Base-by-base conservation (phyloP, 2,888 invertebrate genomes). In the Ptychoptera albimana region DNA sequence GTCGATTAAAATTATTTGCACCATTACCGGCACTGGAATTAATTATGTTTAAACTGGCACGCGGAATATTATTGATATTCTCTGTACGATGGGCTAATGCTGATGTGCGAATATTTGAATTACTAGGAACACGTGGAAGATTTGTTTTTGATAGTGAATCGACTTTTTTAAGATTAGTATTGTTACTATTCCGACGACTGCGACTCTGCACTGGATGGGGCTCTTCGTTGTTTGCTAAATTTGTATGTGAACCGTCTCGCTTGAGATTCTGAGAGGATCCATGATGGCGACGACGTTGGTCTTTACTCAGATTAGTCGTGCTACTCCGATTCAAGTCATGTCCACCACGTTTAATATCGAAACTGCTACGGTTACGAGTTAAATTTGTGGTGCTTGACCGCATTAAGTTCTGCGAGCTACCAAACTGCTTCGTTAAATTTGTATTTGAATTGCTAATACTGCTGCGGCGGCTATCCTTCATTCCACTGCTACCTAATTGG, bases 391-490 rank as follows among this genome's bases (percentile, higher is more conserved):
- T 62, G 52, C 59, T 63, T 13, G 50, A 52, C 10, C 48, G 62
- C 41, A 64, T 60, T 31, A 66, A 53, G 47, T 66, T 66, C 43
- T 66, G 66, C 8, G 65, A 63, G 53, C 66, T 66, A 37, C 64
- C 63, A 47, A 62, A 65, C 46, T 61, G 63, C 11, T 63, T 59
- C 42, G 55, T 61, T 37, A 64, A 51, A 42, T 42, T 42, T 34
- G 42, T 10, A 42, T 35, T 42, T 16, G 42, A 42, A 35, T 42
- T 42, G 43, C 43, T 48, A 7, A 42, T 12, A 31, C 45, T 45
- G 34, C 38, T 44, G 12, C 38, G 13, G 37, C 14, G 13, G 13
- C 15, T 13, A 16, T 37, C 37, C 15, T 64, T 46, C 58, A 30
- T 45, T 37, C 23, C 41, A 29, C 35, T 45, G 36, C 35, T 42